Conservation (phyloP, 2,113 vertebrate species). For the Paramisgurnus dabryanus region DNA sequence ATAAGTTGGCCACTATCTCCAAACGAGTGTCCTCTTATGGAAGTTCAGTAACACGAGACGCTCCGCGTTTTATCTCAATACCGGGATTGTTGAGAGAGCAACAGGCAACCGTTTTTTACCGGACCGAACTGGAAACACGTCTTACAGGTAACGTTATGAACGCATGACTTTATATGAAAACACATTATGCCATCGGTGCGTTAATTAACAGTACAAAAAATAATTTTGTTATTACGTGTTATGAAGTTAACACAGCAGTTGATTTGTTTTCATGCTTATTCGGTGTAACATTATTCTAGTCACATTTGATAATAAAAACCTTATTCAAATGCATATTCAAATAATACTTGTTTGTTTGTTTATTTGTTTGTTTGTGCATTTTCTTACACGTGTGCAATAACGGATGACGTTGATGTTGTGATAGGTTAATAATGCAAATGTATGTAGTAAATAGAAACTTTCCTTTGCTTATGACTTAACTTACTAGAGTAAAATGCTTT, state of each 20-base stretch:
- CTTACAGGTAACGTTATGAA: conserved; percentile 37
- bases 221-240: background rate
- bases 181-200: background rate
- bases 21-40: conserved; percentile 48
- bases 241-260: too few relatives aligned
- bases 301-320: background rate
- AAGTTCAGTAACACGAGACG: conserved; percentile 49
- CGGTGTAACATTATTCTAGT: background rate
- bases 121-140: conserved; percentile 29
- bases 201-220: background rate
- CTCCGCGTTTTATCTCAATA: conserved; percentile 47
- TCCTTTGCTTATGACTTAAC: background rate
- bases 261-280: too few relatives aligned
- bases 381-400: too few relatives aligned
- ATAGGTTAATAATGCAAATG: background rate
- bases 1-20: background rate
- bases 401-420: background rate
- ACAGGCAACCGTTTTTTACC: conserved; percentile 16
- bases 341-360: too few relatives aligned
- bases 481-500: too few relatives aligned
- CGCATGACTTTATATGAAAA: background rate
- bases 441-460: background rate
- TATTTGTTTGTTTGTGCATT: too few relatives aligned
- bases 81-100: conserved; percentile 27
- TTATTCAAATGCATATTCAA: background rate